A percentile compares a stretch with the other conserved stretches of the same genome.
Conservation (phyloP, 2,797 vertebrate species). For the Strix occidentalis region DNA sequence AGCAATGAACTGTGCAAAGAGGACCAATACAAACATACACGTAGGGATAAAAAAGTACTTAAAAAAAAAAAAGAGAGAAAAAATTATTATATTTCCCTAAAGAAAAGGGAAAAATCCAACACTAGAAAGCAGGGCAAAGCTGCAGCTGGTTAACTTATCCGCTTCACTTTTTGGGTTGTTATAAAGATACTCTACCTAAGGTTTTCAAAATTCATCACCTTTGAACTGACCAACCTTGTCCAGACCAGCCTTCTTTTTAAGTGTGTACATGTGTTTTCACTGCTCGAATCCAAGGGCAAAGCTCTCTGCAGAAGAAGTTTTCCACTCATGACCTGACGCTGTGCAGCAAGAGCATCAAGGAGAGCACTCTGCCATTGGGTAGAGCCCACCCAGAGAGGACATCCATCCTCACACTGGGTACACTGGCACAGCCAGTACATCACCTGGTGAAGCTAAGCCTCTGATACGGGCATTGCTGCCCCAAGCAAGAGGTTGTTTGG, state of each 20-base stretch:
- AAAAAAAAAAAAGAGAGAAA: neutral
- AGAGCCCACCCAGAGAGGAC: neutral
- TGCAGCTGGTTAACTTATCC: neutral
- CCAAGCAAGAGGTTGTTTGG: neutral
- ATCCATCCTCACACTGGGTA: fast-evolving
- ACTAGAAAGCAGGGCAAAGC: neutral
- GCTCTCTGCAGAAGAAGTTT: neutral
- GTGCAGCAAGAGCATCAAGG: neutral
- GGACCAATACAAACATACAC: neutral
- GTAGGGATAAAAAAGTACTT: neutral
- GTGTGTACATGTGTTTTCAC: fast-evolving
- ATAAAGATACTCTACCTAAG: neutral
- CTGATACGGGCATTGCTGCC: fast-evolving
- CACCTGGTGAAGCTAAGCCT: neutral
- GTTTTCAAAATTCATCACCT: neutral
- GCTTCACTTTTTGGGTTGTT: neutral
- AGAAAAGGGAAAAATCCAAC: neutral
- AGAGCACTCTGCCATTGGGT: fast-evolving
- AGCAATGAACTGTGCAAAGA: neutral
- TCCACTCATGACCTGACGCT: neutral
- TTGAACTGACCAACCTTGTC: neutral
- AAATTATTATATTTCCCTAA: neutral
- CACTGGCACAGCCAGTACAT: fast-evolving
- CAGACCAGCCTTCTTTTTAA: neutral
- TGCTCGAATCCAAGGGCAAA: neutral